phyloP scores from a whole-genome alignment of 92 coral and sea anemone species.

The Desmophyllum pertusum region DNA sequence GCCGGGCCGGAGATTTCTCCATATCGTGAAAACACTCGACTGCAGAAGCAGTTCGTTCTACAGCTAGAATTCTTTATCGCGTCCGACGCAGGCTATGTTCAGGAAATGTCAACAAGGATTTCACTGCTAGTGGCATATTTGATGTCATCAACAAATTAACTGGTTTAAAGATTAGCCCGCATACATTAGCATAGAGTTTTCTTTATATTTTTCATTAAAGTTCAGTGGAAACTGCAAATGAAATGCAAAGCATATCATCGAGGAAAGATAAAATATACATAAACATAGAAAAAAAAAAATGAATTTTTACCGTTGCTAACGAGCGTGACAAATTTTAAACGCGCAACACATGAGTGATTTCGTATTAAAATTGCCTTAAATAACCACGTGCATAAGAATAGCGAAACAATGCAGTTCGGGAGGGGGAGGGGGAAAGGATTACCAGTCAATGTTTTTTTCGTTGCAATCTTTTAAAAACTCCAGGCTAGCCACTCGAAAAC shows the following conservation, averaged over 20 bases:
- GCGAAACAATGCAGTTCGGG: not conserved
- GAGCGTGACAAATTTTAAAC: not conserved
- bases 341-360: not conserved
- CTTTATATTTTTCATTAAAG: not conserved
- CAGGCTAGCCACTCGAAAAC: too few species aligned
- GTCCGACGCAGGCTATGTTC: too few species aligned
- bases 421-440: not conserved
- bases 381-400: not conserved
- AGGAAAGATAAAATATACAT: not conserved
- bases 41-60: not conserved
- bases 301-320: not conserved
- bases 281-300: not conserved
- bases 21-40: constrained; percentile 13
- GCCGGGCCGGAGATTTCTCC: constrained; percentile 70
- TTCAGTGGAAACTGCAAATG: not conserved
- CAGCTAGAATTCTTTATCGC: constrained; percentile 7
- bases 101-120: constrained; percentile 46
- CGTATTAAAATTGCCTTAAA: not conserved
- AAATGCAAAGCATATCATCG: not conserved
- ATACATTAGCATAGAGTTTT: not conserved
- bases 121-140: constrained; percentile 15
- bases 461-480: too few species aligned
- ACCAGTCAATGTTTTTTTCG: too few species aligned
- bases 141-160: constrained; percentile 21
- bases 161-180: not conserved